Evolutionary conservation across 2,797 vertebrate genomes (phyloP).

Genomic region (Falco peregrinus): DNA sequence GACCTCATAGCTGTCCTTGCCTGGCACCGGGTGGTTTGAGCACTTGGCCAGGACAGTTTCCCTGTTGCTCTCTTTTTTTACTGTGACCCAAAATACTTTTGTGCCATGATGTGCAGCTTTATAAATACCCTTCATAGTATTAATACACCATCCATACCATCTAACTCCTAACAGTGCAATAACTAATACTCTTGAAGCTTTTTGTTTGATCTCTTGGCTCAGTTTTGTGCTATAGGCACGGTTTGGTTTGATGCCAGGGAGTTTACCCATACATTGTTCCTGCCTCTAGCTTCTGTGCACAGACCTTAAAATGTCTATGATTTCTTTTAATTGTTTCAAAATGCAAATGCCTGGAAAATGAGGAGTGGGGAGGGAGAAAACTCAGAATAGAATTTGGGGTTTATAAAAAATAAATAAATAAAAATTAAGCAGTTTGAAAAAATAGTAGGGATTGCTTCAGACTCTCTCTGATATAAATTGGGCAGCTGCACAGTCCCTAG

Average conservation of each 20-base stretch:
- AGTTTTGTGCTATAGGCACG: neutral
- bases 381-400: neutral
- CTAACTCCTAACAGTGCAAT: neutral
- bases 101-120: neutral
- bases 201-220: neutral
- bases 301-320: neutral
- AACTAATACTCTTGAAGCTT: neutral
- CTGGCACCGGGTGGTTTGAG: neutral
- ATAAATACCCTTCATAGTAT: neutral
- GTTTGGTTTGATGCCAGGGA: neutral
- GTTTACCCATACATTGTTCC: neutral
- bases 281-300: neutral
- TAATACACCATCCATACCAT: neutral
- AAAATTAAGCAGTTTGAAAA: neutral
- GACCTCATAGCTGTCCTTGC: neutral
- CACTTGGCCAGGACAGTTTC: neutral
- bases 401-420: neutral
- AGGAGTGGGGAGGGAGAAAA: neutral
- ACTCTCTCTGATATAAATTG: constrained; percentile 46
- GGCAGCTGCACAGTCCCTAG: constrained; percentile 60
- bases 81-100: neutral
- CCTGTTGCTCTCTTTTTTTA: neutral
- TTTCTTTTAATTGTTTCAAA: neutral
- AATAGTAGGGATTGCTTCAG: neutral
- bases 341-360: neutral